Base-by-base conservation (phyloP, 1,140 invertebrate species). In the Delia radicum region DNA sequence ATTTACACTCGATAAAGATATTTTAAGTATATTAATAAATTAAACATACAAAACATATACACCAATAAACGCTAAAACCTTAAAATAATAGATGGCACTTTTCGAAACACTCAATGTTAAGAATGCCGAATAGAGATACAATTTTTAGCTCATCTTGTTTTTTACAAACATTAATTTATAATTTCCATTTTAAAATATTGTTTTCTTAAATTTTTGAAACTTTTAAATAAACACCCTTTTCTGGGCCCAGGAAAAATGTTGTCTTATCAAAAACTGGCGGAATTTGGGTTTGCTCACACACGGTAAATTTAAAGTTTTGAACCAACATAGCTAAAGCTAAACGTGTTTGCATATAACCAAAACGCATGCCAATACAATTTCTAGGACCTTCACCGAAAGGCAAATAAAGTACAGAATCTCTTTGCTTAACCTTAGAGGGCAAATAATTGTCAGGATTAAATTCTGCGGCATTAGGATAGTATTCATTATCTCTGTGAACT, bases 371-470 rank as follows among this genome's bases (percentile, higher is more conserved):
- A 74, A 83, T 79, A 73, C 86, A 87, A 75, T 84, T 86, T 1
- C 85, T 78, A 3, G 85, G 85, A 13, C 85, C 85, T 18, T 86
- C 85, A 3, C 92, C 92, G 77, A 92, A 92, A 0, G 91, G 90
- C 26, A 92, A 80, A 81, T 87, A 91, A 13, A 88, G 79, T 5
- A 85, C 85, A 0, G 79, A 87, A 74, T 85, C 87, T 0, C 90
- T 85, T 28, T 82, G 81, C n/a, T 79, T 77, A 7, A 82, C 79
- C 24, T 89, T 89, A 72, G 92, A 91, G 0, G 88, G 85, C 0
- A 87, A 78, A 79, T 93, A 93, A 78, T 91, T 85, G 13, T 93
- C 91, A 0, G 93, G 93, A 81, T 91, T 86, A 77, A 92, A 94
- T 12, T 77, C 79, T 24, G 92, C 86, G 3, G 92, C 92, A 75